phyloP scores from a whole-genome alignment of 2,888 invertebrate genomes.

The Torymus tubicola region DNA sequence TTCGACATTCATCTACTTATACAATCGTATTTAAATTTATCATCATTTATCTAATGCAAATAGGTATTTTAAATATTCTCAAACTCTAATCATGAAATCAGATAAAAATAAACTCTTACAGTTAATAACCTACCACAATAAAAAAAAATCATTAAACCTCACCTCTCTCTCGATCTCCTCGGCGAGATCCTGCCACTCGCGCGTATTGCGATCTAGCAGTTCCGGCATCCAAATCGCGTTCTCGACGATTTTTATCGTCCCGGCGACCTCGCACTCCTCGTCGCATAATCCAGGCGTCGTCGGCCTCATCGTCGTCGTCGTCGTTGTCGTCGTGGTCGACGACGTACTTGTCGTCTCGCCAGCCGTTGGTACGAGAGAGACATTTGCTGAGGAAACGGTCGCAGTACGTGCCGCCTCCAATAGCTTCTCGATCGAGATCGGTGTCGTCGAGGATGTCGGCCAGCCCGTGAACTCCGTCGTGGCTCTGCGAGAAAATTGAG shows the following conservation, averaged over 20 bases:
- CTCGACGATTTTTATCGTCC: conserved; percentile 89
- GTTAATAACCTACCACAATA: neutral
- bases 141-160: conserved; percentile 57
- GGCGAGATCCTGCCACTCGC: conserved; percentile 90
- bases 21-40: too few relatives aligned
- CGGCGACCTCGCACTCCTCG: conserved; percentile 89
- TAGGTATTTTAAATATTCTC: too few relatives aligned
- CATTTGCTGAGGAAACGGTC: conserved; percentile 79
- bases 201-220: conserved; percentile 89
- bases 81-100: too few relatives aligned
- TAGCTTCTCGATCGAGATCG: conserved; percentile 89
- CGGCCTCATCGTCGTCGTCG: conserved; percentile 83
- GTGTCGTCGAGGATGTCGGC: conserved; percentile 92
- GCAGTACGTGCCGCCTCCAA: conserved; percentile 83
- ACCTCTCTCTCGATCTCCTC: conserved; percentile 89
- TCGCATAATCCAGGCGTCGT: conserved; percentile 89
- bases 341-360: conserved; percentile 81
- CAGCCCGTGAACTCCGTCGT: conserved; percentile 94
- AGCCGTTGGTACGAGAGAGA: conserved; percentile 68
- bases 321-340: conserved; percentile 82
- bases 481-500: conserved; percentile 78
- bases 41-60: too few relatives aligned
- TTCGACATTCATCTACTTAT: too few relatives aligned
- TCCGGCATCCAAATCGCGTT: conserved; percentile 89
- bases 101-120: too few relatives aligned